phyloP scores from a whole-genome alignment of 2,888 invertebrate genomes.

The Ormyrus rosae region DNA sequence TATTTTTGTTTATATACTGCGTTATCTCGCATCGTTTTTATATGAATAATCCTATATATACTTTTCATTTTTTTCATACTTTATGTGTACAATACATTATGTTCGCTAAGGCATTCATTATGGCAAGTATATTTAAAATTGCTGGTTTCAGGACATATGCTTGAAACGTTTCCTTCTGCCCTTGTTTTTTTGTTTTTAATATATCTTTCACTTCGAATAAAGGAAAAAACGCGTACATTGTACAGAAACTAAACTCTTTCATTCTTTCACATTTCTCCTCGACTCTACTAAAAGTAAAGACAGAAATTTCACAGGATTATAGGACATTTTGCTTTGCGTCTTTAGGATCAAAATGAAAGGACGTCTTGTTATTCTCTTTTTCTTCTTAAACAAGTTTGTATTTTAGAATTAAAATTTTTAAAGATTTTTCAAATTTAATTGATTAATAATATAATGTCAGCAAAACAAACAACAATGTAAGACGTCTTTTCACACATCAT shows the following conservation, averaged over 20 bases:
- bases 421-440: too few species aligned
- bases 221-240: constrained; percentile 21
- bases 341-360: constrained; percentile 3
- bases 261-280: background rate
- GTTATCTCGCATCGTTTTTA: constrained; percentile 48
- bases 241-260: constrained; percentile 28
- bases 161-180: constrained; percentile 55
- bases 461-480: too few species aligned
- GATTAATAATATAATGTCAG: too few species aligned
- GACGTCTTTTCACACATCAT: too few species aligned
- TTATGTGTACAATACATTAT: constrained; percentile 64
- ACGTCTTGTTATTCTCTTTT: constrained; percentile 6
- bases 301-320: constrained; percentile 21
- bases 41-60: constrained; percentile 57
- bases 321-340: constrained; percentile 1
- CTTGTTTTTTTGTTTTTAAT: constrained; percentile 53
- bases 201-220: constrained; percentile 2
- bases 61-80: constrained; percentile 61
- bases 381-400: background rate
- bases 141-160: constrained; percentile 65
- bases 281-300: constrained; percentile 23
- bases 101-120: constrained; percentile 74
- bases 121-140: constrained; percentile 73
- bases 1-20: constrained; percentile 51
- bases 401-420: too few species aligned